Base-by-base conservation (phyloP, 1,140 invertebrate species). In the Steinernema khuongi region DNA sequence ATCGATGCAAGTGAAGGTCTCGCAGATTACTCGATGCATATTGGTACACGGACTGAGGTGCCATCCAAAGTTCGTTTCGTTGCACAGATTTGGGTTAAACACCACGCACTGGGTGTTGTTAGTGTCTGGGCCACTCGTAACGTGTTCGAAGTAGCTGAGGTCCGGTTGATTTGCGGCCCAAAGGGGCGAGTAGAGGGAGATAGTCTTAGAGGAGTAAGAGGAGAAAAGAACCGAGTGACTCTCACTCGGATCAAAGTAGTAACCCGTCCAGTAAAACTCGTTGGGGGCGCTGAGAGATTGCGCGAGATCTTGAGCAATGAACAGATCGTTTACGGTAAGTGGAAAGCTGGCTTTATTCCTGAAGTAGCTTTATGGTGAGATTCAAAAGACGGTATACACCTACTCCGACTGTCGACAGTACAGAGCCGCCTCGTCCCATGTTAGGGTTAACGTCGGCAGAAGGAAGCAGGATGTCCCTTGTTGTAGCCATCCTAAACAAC, bases 1-100 rank as follows among this genome's bases (percentile, higher is more conserved):
- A 28, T 43, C 36, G 11, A 73, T 22, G 41, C 72, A 73, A 2
- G 72, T 67, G 31, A 73, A 73, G 4, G 72, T 73, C 72, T 73
- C 14, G 28, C 72, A 73, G 19, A 70, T 7, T 31, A 73, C 67
- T 28, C 30, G 2, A 29, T 22, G 31, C 7, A 4, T 67, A 18
- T n/a, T 29, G 22, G 1, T 7, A 28, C 72, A 73, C 29, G 68
- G 31, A 2, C 18, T 31, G 7, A 71, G 32, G 17, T 60, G 14
- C 72, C 72, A 73, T 14, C 72, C 72, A 36, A 72, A 60, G 19
- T 60, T 60, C 11, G 50, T 60, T 60, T 60, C 50, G 26, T 60
- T 60, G 22, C 50, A 60, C 4, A 60, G 11, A 26, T 60, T 60
- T 26, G 50, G 50, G 22, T 60, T 60, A 22, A 60, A 60, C 4